Evolutionary conservation across 2,888 invertebrate species (phyloP), one percentile per base, ranked within the genome.

Genomic region (Pammene fasciana): DNA sequence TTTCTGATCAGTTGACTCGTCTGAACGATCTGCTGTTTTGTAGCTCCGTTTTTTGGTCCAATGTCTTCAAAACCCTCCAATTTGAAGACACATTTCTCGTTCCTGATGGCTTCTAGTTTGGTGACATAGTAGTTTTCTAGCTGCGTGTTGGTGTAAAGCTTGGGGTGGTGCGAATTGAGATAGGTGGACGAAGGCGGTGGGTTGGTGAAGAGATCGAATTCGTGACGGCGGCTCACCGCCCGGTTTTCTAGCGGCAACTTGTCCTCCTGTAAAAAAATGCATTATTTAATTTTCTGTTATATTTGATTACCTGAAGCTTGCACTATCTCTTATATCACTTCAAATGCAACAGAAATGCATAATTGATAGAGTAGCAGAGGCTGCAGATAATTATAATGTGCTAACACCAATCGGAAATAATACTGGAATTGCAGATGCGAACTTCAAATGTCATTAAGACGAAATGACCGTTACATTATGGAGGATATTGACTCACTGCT

Each of bases 1-100:
- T 76, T 80, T 60, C 79, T 80, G 9, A 89, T 85, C 70, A 84
- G 76, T n/a, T 76, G 76, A 66, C 87, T 88, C 0, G 83, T 78
- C 61, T 80, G 77, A 0, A 84, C 59, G 11, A 86, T 83, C 38
- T 87, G 84, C 10, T 79, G 73, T 0, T 76, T 75, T 0, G 81
- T 79, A 0, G 79, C 75, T 0, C 78, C 81, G 52, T 78, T 79
- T 13, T 79, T 76, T 5, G 75, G 73, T 7, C 75, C 74, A 34
- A 82, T 75, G 3, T 82, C 76, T 6, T 78, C 76, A 46, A 81
- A 81, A 0, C 79, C 81, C 70, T 83, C 81, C 0, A 82, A 68
- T n/a, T 82, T 83, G 43, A 83, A 79, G 16, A 82, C 74, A 48
- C 75, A 75, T 5, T 76, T 75, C 9, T 82, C 81, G 3, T 77